Evolutionary conservation across 1,140 invertebrate species (phyloP), one percentile per base, ranked within the genome.

Genomic region (Belonocnema kinseyi): DNA sequence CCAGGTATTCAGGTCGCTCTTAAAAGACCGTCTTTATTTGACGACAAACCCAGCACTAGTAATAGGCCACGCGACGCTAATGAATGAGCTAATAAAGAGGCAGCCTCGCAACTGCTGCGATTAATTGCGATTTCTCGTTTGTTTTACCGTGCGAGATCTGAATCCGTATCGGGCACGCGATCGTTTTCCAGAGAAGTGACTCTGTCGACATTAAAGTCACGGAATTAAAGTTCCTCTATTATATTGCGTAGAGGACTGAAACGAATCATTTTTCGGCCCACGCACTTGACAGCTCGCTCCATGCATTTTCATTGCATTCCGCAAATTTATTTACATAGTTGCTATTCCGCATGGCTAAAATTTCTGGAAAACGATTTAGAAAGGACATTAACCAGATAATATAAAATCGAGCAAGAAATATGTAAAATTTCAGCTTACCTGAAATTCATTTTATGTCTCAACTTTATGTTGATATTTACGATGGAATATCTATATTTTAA

Each of bases 91-190:
- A 66, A 70, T 56, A 74, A 66, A 40, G 40, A 77, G 79, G 77
- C 75, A 66, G 74, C 73, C 16, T 66, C 73, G 77, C 76, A 76
- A 79, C 61, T 76, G 33, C 50, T 50, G 46, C 72, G 73, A 80
- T 83, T 76, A 80, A 84, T 75, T 78, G 80, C 78, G 80, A 80
- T 77, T 77, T 80, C 76, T 79, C 50, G 74, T 66, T 51, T 72
- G n/a, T n/a, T 66, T 66, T 46, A 66, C 40, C n/a, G 13, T 8
- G 66, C 51, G 72, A 50, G 74, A 71, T 76, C 74, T 33, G 74
- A 76, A 85, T 85, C 75, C 77, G 71, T 66, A 52, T 58, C 61
- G 66, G 75, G 75, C 83, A 83, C 80, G 83, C 81, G 83, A 82
- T 85, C 83, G 50, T 84, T 84, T 82, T 76, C 78, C 74, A 75